Evolutionary conservation across 2,888 invertebrate genomes (phyloP).

Genomic region (Anorthoa munda): DNA sequence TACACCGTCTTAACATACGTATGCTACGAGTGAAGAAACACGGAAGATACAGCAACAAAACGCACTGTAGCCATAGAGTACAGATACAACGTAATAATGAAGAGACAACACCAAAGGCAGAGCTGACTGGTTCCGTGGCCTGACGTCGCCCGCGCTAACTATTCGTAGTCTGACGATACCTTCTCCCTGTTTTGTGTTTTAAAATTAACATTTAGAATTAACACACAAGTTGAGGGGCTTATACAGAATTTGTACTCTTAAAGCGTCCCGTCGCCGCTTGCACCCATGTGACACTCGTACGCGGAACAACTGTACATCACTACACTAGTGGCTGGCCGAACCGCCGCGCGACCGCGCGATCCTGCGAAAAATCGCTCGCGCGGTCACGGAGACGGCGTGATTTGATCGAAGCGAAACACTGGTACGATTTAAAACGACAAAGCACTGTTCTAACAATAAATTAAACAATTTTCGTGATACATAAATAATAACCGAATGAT

Average conservation of each 20-base stretch:
- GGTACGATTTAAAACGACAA: constrained; percentile 76
- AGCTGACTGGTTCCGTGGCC: constrained; percentile 80
- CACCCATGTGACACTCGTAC: constrained; percentile 67
- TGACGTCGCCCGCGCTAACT: constrained; percentile 80
- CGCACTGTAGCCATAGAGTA: constrained; percentile 89
- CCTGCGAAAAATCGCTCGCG: constrained; percentile 20
- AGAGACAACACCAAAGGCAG: constrained; percentile 90
- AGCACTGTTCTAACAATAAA: constrained; percentile 79
- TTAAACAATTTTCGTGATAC: constrained; percentile 79
- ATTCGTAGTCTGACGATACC: constrained; percentile 79
- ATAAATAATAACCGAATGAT: constrained; percentile 83
- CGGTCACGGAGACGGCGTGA: constrained; percentile 67
- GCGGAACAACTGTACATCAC: constrained; percentile 64
- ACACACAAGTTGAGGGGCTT: constrained; percentile 90
- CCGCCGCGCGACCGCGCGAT: not conserved
- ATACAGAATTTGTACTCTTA: constrained; percentile 94
- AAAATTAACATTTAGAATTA: constrained; percentile 88
- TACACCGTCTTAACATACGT: constrained; percentile 64
- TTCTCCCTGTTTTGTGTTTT: constrained; percentile 84
- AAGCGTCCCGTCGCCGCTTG: constrained; percentile 87
- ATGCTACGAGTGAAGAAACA: constrained; percentile 73
- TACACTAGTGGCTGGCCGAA: constrained; percentile 49
- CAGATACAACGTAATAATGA: constrained; percentile 81
- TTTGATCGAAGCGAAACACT: constrained; percentile 82
- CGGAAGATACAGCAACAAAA: constrained; percentile 85